Base-by-base conservation (phyloP, 2,797 vertebrate genomes). In the Mormyrus proboscirostris region DNA sequence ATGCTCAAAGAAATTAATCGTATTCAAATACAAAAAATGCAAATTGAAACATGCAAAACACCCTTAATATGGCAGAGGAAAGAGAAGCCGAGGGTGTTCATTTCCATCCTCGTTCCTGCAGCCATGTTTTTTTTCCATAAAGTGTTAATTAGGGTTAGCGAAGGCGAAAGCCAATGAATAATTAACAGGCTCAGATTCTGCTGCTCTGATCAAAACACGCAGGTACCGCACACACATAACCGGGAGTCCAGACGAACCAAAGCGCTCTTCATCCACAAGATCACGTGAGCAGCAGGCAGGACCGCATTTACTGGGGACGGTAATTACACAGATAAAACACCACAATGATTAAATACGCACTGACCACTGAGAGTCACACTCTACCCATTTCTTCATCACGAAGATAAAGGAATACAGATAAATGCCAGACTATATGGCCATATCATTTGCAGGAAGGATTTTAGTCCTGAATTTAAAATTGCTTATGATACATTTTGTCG, bases 1-100 rank as follows among this genome's bases (percentile, higher is more conserved):
- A 83, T 76, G 79, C 19, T 65, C 87, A 89, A 90, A 90, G 91
- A 95, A 93, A 94, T 93, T 95, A 94, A 95, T 94, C 83, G 89
- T 73, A 92, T 92, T 91, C 83, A 91, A 90, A 92, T 91, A 87
- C 50, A 12, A 69, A 69, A 85, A 89, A 86, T 88, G 86, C 86
- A 50, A 88, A 88, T 87, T 49, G 41, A 47, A 65, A 49, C 86
- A 88, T 88, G 88, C 89, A 89, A 87, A 89, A 88, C 87, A 89
- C 85, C 8, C 49, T 57, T 87, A 89, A 90, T 90, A 90, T 73
- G 41, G 16, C 7, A 89, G 9, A 49, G 79, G 29, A 86, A 25
- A 33, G 83, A 79, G 33, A 19, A 25, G 41, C 49, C 53, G 86
- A 19, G 10, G 84, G 41, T 87, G 14, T 29, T 69, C 38, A 88